Conservation (phyloP, 2,888 invertebrate genomes). For the Sarcophaga carnaria region DNA sequence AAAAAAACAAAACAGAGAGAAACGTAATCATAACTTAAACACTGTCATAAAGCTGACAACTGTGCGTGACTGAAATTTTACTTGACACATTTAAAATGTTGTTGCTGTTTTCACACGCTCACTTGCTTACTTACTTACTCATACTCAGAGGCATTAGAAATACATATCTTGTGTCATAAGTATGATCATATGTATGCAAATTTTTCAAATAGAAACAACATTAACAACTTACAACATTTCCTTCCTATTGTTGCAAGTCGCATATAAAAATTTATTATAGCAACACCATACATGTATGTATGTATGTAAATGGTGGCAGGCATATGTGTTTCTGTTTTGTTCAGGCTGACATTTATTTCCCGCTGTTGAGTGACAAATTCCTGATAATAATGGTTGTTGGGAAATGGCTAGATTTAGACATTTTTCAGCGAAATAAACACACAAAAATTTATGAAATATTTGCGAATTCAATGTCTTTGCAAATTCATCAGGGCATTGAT, state of each 20-base stretch:
- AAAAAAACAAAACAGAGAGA: slow-evolving; percentile 45
- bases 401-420: slow-evolving; percentile 46
- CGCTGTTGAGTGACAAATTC: neutral
- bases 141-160: no score
- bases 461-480: no score
- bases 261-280: neutral
- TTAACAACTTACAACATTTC: slow-evolving; percentile 39
- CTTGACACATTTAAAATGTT: slow-evolving; percentile 59
- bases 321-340: no score
- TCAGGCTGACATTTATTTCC: neutral
- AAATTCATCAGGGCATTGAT: no score
- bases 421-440: neutral
- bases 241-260: slow-evolving; percentile 13
- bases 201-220: slow-evolving; percentile 11
- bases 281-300: neutral
- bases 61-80: slow-evolving; percentile 71
- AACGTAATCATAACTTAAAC: slow-evolving; percentile 67
- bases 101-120: neutral
- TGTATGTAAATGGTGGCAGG: neutral
- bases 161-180: neutral
- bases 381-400: neutral
- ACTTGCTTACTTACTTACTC: neutral
- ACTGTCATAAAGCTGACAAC: slow-evolving; percentile 69
- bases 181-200: slow-evolving; percentile 34
- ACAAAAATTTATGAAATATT: no score